Percentiles rank a stretch among this genome's conserved stretches.
Conservation (phyloP, 2,113 vertebrate genomes). For the Oreocharis arfaki region DNA sequence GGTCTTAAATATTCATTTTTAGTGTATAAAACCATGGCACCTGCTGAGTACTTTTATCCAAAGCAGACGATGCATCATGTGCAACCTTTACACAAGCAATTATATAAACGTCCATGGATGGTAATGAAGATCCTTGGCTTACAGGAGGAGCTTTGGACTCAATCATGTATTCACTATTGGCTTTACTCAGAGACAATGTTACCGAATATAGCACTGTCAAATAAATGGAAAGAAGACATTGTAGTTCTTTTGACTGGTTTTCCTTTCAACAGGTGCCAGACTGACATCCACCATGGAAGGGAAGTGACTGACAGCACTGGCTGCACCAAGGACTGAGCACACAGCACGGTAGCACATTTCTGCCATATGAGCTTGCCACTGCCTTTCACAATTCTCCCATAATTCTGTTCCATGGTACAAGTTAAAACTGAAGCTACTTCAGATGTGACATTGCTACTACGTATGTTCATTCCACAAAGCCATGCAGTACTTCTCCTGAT, state of each 20-base stretch:
- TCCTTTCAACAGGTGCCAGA: neutral
- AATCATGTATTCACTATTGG: neutral
- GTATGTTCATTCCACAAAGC: neutral
- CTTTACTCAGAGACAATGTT: neutral
- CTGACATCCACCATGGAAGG: fast-evolving
- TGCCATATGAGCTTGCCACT: neutral
- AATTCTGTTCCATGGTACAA: neutral
- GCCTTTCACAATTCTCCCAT: neutral
- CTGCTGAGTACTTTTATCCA: neutral
- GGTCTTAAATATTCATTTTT: neutral
- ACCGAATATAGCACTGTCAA: neutral
- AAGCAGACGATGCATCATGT: neutral
- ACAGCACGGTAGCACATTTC: neutral
- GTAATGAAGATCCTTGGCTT: neutral
- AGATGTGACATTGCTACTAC: neutral
- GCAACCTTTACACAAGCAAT: neutral
- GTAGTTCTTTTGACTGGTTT: neutral
- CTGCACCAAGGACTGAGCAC: neutral
- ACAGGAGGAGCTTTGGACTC: neutral
- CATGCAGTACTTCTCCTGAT: neutral
- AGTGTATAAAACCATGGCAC: neutral
- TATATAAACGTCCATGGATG: neutral
- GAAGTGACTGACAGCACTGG: neutral
- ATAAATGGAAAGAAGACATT: neutral
- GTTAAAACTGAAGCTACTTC: neutral